These are phyloP conservation scores for Scaeva pyrastri DNA, from an alignment of 2,888 invertebrate genomes.

Conservation along the genomic window DNA sequence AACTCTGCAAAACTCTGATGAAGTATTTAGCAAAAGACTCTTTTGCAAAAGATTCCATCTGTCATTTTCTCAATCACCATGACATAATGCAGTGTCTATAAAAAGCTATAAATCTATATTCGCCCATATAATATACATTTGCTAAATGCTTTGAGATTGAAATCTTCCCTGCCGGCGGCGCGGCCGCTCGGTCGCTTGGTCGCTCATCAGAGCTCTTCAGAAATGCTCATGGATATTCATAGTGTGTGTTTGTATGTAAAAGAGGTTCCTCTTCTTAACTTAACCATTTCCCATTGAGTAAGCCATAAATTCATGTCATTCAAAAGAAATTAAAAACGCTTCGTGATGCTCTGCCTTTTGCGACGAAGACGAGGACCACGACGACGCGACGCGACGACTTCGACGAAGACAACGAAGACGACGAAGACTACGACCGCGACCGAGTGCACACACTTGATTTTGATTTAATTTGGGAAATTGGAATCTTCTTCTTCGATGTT, in stretches of 20 bases:
- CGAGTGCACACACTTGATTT: conserved; percentile 62
- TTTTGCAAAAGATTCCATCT: conserved; percentile 44
- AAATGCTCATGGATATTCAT: conserved; percentile 28
- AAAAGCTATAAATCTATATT: conserved; percentile 67
- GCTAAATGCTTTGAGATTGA: conserved; percentile 32
- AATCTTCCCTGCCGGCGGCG: conserved; percentile 12
- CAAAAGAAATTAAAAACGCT: conserved; percentile 69
- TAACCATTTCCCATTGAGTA: conserved; percentile 64
- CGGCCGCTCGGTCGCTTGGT: too few species aligned
- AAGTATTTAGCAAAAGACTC: conserved; percentile 25
- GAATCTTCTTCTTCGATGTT: conserved; percentile 32
- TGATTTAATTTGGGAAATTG: conserved; percentile 72
- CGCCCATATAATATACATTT: conserved; percentile 23
- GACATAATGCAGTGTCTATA: conserved; percentile 48
- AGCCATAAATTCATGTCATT: conserved; percentile 72
- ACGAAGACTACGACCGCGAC: neutral
- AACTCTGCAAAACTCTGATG: conserved; percentile 4
- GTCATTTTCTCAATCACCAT: conserved; percentile 61
- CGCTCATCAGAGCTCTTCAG: conserved; percentile 5
- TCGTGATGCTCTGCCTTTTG: conserved; percentile 48
- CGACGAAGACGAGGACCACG: conserved; percentile 1
- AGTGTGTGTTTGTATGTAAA: conserved; percentile 15
- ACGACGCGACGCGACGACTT: neutral
- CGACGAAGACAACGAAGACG: neutral
- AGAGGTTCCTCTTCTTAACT: conserved; percentile 50